Evolutionary conservation across 92 coral and sea anemone species (phyloP).

Genomic region (Parazoanthus atlanticus): DNA sequence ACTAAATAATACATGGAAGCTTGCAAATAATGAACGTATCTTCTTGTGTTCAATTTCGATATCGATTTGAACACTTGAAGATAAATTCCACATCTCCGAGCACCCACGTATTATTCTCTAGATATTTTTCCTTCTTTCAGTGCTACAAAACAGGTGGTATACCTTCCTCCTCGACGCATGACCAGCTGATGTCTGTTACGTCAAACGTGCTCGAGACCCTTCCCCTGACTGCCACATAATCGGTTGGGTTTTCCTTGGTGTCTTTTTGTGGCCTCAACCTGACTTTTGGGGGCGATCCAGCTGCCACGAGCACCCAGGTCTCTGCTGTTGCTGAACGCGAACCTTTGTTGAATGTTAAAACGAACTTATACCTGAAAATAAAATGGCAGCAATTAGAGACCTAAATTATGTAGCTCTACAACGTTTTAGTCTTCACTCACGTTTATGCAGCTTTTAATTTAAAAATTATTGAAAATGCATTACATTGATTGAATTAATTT

Average conservation of each 20-base stretch:
- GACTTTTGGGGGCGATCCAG: slow-evolving; percentile 72
- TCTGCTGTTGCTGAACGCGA: slow-evolving; percentile 44
- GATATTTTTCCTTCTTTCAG: neutral
- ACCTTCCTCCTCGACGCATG: slow-evolving; percentile 68
- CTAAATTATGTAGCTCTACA: too few relatives aligned
- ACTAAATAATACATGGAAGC: too few relatives aligned
- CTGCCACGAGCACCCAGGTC: slow-evolving; percentile 37
- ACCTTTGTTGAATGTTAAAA: slow-evolving; percentile 66
- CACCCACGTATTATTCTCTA: too few relatives aligned
- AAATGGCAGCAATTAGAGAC: neutral
- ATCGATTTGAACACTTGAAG: too few relatives aligned
- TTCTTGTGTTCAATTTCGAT: too few relatives aligned
- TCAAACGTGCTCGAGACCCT: slow-evolving; percentile 43
- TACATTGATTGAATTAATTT: too few relatives aligned
- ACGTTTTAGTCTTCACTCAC: too few relatives aligned
- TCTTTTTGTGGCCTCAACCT: slow-evolving; percentile 46
- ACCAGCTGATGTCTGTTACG: slow-evolving; percentile 59
- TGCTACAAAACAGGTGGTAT: neutral
- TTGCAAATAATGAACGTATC: too few relatives aligned
- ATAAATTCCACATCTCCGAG: too few relatives aligned
- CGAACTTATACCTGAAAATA: slow-evolving; percentile 61
- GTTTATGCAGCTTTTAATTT: neutral
- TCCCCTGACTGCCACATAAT: slow-evolving; percentile 21
- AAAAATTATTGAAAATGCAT: too few relatives aligned
- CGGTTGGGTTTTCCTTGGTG: slow-evolving; percentile 65